A percentile compares a stretch with the other conserved stretches of the same genome.
Evolutionary conservation across 1,140 invertebrate genomes (phyloP).

Genomic region (Halesus radiatus): DNA sequence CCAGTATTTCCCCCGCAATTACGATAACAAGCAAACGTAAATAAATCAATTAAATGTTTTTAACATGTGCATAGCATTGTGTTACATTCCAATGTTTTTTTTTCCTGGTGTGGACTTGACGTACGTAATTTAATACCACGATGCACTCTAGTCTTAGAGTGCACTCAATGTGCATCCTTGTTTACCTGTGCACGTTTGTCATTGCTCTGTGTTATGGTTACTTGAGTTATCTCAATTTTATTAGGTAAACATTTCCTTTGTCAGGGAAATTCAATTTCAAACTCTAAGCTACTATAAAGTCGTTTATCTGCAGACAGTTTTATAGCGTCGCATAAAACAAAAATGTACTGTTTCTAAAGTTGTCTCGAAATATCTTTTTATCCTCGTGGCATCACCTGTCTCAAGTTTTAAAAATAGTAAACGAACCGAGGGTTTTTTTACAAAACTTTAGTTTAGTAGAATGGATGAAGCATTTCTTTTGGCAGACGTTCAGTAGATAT

Average conservation of each 20-base stretch:
- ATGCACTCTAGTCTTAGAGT: conserved; percentile 4
- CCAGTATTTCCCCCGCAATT: no score
- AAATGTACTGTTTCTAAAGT: background rate
- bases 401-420: no score
- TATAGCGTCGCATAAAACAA: conserved; percentile 1
- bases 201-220: background rate
- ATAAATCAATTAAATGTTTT: no score
- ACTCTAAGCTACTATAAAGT: conserved; percentile 11
- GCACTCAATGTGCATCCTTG: background rate
- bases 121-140: background rate
- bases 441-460: no score
- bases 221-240: conserved; percentile 15
- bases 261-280: conserved; percentile 23
- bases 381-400: no score
- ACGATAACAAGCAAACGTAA: no score
- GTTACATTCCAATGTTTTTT: no score
- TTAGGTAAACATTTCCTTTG: conserved; percentile 27
- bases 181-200: background rate
- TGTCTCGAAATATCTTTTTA: background rate
- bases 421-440: no score
- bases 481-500: no score
- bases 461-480: no score
- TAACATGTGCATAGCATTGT: no score
- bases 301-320: conserved; percentile 22
- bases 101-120: background rate